Percentiles rank a stretch among this genome's conserved stretches.
These are phyloP conservation scores for Ceriagrion tenellum DNA, from an alignment of 2,888 invertebrate species.

Conservation along the genomic window DNA sequence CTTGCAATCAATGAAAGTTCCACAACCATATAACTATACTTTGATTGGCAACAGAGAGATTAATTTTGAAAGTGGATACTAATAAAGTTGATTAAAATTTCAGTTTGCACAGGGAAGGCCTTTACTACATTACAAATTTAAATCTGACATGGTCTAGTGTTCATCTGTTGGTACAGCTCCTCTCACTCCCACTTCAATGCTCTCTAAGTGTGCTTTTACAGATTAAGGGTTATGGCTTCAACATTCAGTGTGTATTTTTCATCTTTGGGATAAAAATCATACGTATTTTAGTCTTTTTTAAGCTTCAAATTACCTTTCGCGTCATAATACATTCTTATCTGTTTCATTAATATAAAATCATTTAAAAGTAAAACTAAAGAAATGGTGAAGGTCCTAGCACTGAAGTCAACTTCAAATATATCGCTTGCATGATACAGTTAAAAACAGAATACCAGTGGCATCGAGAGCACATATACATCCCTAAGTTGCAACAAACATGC, in stretches of 20 bases:
- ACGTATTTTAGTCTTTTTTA: conserved; percentile 48
- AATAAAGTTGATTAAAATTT: background rate
- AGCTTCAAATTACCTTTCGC: conserved; percentile 48
- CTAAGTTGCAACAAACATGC: conserved; percentile 16
- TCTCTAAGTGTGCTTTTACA: background rate
- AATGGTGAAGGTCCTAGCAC: background rate
- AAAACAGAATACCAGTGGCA: conserved; percentile 35
- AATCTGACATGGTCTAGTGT: background rate
- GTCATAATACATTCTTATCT: conserved; percentile 5
- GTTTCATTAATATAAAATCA: conserved; percentile 22
- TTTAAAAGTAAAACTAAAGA: conserved; percentile 10
- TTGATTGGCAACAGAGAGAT: conserved; percentile 32
- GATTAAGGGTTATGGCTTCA: conserved; percentile 43
- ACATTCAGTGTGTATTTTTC: conserved; percentile 51
- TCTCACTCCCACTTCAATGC: background rate
- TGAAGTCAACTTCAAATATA: conserved; percentile 28
- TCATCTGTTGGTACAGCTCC: background rate
- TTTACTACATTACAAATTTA: background rate
- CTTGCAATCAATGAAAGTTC: conserved; percentile 28
- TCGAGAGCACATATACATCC: conserved; percentile 3
- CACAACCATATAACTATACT: conserved; percentile 34
- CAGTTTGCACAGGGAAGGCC: background rate
- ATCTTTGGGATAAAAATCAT: conserved; percentile 32
- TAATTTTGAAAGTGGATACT: background rate
- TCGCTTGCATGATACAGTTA: conserved; percentile 18